Base-by-base conservation (phyloP, 2,113 vertebrate species). In the Ia io region DNA sequence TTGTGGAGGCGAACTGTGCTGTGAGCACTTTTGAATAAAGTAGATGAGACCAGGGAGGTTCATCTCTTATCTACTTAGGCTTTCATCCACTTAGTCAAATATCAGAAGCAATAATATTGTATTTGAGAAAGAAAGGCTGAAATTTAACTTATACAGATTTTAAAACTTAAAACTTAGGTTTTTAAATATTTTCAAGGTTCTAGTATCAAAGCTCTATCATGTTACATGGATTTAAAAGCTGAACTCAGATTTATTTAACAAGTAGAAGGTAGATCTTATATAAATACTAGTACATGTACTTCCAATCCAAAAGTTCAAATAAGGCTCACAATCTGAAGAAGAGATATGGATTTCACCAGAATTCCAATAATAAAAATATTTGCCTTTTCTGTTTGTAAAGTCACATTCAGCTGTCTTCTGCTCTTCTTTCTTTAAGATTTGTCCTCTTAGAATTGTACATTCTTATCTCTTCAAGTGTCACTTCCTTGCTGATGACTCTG, bases 221-320 rank as follows among this genome's bases (percentile, higher is more conserved):
- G 14, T 56, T 11, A 82, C n/a, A 67, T 2, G 9, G 23, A 92
- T 88, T 70, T 61, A 35, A 91, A 91, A 89, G 61, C 16, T 67
- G 53, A 91, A 82, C 47, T 94, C 32, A 84, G 25, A 32, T 87
- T 77, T 80, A 94, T 42, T 90, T 88, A 87, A 92, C 35, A 85
- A 84, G 73, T 23, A 85, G 77, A 93, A 95, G 80, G 20, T 67
- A 77, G 18, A 56, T 9, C 63, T 80, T 91, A 63, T 88, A 5
- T 53, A 76, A 80, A 44, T 40, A 30, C 35, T 35, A 56, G 9
- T 22, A 35, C 20, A 47, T 70, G 9, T 22, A 42, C 20, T 95
- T 92, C 70, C 32, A 76, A 80, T 87, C 88, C 23, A 40, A 80
- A 80, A 87, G 32, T 89, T 89, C 63, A 88, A 84, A 35, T 91